Evolutionary conservation across 1,140 invertebrate species (phyloP).

Genomic region (Theocolax elegans): DNA sequence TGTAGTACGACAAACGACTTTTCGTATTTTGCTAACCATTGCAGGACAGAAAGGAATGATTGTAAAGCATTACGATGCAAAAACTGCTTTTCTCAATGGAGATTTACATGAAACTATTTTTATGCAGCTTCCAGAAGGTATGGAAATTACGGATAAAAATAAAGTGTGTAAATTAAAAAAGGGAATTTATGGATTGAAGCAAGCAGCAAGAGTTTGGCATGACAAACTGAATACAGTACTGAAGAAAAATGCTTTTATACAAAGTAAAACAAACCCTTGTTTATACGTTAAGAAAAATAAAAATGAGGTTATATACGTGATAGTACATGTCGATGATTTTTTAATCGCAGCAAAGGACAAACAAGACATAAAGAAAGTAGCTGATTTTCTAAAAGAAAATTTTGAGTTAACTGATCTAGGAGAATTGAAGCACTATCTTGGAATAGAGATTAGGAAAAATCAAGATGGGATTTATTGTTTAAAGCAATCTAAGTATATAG

Average conservation of each 20-base stretch:
- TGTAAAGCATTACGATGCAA: too few species aligned
- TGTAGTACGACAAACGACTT: neutral
- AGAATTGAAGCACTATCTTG: neutral
- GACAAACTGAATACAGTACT: too few species aligned
- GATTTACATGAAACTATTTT: too few species aligned
- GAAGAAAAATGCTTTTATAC: neutral
- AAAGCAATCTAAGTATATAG: neutral
- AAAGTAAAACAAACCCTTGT: neutral
- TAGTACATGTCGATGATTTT: slow-evolving; percentile 10
- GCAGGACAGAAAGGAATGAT: too few species aligned
- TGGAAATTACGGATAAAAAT: too few species aligned
- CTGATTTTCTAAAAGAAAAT: neutral
- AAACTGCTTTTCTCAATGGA: too few species aligned
- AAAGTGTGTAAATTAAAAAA: neutral
- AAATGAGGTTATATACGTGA: slow-evolving; percentile 17
- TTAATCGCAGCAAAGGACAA: neutral
- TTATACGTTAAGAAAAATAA: slow-evolving; percentile 24
- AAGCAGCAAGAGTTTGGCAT: too few species aligned
- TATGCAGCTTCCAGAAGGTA: too few species aligned
- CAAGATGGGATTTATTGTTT: neutral
- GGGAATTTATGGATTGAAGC: neutral
- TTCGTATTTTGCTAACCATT: neutral
- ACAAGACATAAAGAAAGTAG: neutral
- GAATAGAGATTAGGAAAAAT: neutral
- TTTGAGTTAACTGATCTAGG: neutral